A percentile compares a stretch with the other conserved stretches of the same genome.
These are phyloP conservation scores for Megalopta genalis DNA, from an alignment of 1,140 invertebrate species.

Conservation along the genomic window DNA sequence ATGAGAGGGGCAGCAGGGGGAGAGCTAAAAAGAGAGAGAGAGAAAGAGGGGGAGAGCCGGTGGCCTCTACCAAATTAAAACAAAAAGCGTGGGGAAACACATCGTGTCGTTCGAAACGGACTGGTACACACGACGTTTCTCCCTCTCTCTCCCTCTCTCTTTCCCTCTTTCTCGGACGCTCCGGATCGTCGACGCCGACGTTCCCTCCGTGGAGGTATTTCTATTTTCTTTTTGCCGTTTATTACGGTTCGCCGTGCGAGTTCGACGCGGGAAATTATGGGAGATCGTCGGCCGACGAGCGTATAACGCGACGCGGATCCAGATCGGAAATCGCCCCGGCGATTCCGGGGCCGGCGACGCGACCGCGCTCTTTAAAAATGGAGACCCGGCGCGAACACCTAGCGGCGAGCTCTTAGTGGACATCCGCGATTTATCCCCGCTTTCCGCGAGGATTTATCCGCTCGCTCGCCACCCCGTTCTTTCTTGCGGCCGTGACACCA, in stretches of 20 bases:
- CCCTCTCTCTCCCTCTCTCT: neutral
- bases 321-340: no score
- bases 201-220: conserved; percentile 2
- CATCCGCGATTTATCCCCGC: conserved; percentile 42
- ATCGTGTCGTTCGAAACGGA: conserved; percentile 58
- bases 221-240: no score
- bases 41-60: conserved; percentile 26
- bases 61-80: conserved; percentile 63
- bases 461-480: neutral
- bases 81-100: conserved; percentile 58
- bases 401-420: conserved; percentile 15
- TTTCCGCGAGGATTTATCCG: conserved; percentile 42
- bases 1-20: conserved; percentile 32
- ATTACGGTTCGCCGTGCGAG: no score
- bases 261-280: no score
- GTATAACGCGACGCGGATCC: no score
- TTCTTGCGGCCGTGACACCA: neutral
- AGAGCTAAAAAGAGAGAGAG: neutral
- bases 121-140: conserved; percentile 44
- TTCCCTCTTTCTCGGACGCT: conserved; percentile 2
- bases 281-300: no score
- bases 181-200: neutral
- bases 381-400: no score
- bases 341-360: no score
- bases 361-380: no score